These are phyloP conservation scores for Xiphophorus maculatus DNA, from an alignment of 2,113 vertebrate species.

Conservation along the genomic window DNA sequence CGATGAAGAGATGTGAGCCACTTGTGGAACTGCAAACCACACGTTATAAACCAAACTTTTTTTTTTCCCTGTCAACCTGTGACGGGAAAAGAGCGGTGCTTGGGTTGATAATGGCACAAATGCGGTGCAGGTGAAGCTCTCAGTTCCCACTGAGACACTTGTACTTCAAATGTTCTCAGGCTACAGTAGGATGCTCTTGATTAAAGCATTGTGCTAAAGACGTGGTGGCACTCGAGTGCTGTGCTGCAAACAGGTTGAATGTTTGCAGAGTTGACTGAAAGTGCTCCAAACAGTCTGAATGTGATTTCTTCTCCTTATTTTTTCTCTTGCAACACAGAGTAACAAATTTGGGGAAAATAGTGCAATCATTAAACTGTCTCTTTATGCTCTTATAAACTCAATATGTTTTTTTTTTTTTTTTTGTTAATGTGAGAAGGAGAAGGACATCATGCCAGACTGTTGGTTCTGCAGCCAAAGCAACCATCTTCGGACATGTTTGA, in stretches of 20 bases:
- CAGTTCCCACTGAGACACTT: slow-evolving; percentile 32
- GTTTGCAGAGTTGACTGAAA: slow-evolving; percentile 53
- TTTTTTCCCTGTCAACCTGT: slow-evolving; percentile 48
- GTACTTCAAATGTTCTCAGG: slow-evolving; percentile 40
- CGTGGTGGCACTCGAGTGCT: slow-evolving; percentile 43
- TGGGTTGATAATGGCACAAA: slow-evolving; percentile 36
- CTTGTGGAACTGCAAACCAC: slow-evolving; percentile 38
- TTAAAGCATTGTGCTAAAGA: slow-evolving; percentile 41
- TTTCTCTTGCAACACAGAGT: slow-evolving; percentile 8
- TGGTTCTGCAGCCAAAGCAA: slow-evolving; percentile 51
- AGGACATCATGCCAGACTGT: slow-evolving; percentile 57
- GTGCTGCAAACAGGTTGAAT: slow-evolving; percentile 49
- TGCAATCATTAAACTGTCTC: slow-evolving; percentile 6
- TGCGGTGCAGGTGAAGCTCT: slow-evolving; percentile 42
- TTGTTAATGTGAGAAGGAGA: slow-evolving; percentile 44
- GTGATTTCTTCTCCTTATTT: slow-evolving; percentile 42
- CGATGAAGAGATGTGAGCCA: slow-evolving; percentile 50
- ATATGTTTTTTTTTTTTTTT: slow-evolving; percentile 4
- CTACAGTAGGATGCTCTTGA: slow-evolving; percentile 44
- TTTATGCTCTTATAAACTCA: neutral
- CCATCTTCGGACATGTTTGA: slow-evolving; percentile 35
- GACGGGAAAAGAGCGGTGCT: slow-evolving; percentile 54
- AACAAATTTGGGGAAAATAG: slow-evolving; percentile 7
- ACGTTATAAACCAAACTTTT: slow-evolving; percentile 41
- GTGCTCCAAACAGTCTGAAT: slow-evolving; percentile 56